Base-by-base conservation (phyloP, 2,888 invertebrate species). In the Gortyna flavago region DNA sequence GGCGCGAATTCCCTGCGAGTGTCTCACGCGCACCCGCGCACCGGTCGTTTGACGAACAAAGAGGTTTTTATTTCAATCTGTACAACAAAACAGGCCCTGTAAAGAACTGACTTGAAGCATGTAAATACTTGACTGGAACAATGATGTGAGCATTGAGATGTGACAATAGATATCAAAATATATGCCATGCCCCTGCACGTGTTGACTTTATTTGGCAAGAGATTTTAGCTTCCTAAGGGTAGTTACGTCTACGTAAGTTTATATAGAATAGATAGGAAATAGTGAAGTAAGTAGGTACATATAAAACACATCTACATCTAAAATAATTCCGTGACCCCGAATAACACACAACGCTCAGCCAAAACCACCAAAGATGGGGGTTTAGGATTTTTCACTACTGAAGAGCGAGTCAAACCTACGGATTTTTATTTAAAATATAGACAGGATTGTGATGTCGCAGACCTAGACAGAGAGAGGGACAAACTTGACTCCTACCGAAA, bases 1-100 rank as follows among this genome's bases (percentile, higher is more conserved):
- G 77, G 72, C 80, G 87, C 84, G 77, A 81, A 88, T 89, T 87
- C 88, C 88, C 83, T 73, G 81, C 85, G 79, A 87, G 75, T 86
- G 85, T 87, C 86, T 88, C 88, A 85, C 79, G 87, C 71, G 71
- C 80, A 73, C 75, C 82, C 82, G 70, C 51, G 57, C 65, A 0
- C 75, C 8, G 35, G 70, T 32, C 57, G 65, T 75, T 83, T 84
- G 84, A 87, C 80, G 80, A 85, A 88, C 84, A 84, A 87, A 84
- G 85, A 84, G 79, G 72, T 84, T 87, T 87, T 87, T 87, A 87
- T 87, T 73, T 79, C 51, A 81, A 77, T 80, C 86, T 77, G 54
- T 70, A 65, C 69, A 66, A 65, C 69, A 66, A 69, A 85, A 84
- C 79, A 81, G 72, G 87, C 75, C 78, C 57, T 32, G 61, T 61